Base-by-base conservation (phyloP, 2,113 vertebrate genomes). In the Onychorhynchus coronatus region DNA sequence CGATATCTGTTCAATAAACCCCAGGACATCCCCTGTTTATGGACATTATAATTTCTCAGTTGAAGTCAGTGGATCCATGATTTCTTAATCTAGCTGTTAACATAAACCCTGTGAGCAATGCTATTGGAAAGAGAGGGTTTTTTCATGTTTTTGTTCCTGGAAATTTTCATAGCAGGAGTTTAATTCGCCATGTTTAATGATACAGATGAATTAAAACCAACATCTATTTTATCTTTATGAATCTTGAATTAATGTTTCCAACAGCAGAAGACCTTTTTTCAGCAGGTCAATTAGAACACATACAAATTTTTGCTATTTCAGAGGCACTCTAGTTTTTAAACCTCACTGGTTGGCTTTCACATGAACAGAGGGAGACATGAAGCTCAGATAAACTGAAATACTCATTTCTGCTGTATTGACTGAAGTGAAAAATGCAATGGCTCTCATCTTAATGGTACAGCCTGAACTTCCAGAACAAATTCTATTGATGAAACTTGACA, bases 341-440 rank as follows among this genome's bases (percentile, higher is more conserved):
- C 6, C 7, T 68, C 1, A 0, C 5, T 65, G 28, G 1, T 0
- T 72, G 6, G 2, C 5, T 75, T 91, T 71, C 73, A 67, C 10
- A 6, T 8, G 21, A 42, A 28, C 9, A 89, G 35, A 72, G 3
- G 12, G 25, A 56, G 31, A 22, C 17, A 30, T 7, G 79, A 66
- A 89, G 31, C 31, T 89, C 14, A 19, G 41, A 59, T 5, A 14
- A 88, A 61, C 15, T 42, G 65, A 89, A 94, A 82, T 33, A 49
- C 1, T 2, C 0, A 3, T 63, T 59, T 81, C 58, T 61, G 68
- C 27, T 82, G 1, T 21, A 21, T 6, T 61, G 33, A 24, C 9
- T n/a, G 12, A n/a, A n/a, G 12, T 20, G 14, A 83, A 44, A 44
- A 56, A 56, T 65, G 12, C 23, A 42, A 75, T 66, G 6, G 0